Base-by-base conservation (phyloP, 2,797 vertebrate species). In the Coracias cyanogaster region DNA sequence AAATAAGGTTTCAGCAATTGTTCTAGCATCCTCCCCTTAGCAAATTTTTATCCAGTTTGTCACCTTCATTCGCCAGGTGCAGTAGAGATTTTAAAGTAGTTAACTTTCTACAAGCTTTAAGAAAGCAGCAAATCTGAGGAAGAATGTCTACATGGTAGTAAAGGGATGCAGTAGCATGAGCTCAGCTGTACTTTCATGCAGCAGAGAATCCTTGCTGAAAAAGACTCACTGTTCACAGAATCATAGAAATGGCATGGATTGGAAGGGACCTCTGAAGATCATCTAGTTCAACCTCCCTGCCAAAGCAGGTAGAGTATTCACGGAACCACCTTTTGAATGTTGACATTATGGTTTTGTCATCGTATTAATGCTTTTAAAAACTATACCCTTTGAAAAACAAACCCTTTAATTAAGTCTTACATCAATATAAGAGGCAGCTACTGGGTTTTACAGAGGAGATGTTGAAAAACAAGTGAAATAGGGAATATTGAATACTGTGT, bases 101-200 rank as follows among this genome's bases (percentile, higher is more conserved):
- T 37, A 60, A 17, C 17, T 57, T 82, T 46, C 15, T 41, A 33
- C 3, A 49, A 17, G 25, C 8, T 81, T 52, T 64, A 61, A 71
- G 35, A n/a, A 39, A 61, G 64, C 5, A 35, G 16, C 10, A 71
- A 70, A 89, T 1, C 11, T 31, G n/a, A 61, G 46, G 10, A 51
- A 35, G 51, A 37, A 58, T 3, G 7, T 71, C 28, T 67, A 6
- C 28, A 19, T 31, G 2, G 1, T 4, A 46, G 26, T 16, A 70
- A 51, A 10, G 7, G 6, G 19, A 83, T 6, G 28, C 15, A 31
- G 11, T 5, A 70, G 3, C 1, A 0, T 26, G 29, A 86, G 19
- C 10, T 86, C 52, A 60, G 7, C 31, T n/a, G 1, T 7, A 7
- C 6, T 62, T 90, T 58, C 20, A 28, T 21, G 7, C n/a, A 49